phyloP scores from a whole-genome alignment of 2,888 invertebrate genomes.

The Lasioglossum pauxillum region DNA sequence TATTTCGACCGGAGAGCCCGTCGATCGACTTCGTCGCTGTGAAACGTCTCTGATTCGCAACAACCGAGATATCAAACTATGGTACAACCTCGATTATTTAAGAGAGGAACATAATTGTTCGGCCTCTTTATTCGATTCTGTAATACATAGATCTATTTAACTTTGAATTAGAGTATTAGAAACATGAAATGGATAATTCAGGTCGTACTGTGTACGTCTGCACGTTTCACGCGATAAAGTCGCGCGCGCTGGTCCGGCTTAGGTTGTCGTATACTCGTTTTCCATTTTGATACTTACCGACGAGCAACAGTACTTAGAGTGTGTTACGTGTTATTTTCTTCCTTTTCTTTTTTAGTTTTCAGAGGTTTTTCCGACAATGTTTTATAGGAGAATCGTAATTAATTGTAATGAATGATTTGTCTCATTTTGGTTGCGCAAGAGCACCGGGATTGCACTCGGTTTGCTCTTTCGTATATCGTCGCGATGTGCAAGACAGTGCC shows the following conservation, averaged over 20 bases:
- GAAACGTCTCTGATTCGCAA: background rate
- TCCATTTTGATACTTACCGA: conserved; percentile 53
- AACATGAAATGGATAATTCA: background rate
- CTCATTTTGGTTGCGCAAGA: background rate
- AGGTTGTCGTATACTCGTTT: conserved; percentile 24
- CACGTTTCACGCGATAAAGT: background rate
- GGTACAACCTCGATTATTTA: background rate
- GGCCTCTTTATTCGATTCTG: background rate
- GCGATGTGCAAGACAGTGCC: conserved; percentile 55
- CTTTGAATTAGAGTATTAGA: background rate
- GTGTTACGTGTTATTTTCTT: conserved; percentile 29
- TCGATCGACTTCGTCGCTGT: background rate
- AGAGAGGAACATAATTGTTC: background rate
- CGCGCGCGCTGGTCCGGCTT: background rate
- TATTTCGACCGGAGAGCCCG: background rate
- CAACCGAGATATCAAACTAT: background rate
- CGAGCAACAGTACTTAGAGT: conserved; percentile 67
- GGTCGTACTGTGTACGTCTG: background rate
- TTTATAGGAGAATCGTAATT: conserved; percentile 6
- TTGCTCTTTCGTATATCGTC: background rate
- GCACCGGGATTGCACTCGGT: background rate
- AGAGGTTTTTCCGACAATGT: conserved; percentile 18
- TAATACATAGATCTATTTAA: background rate
- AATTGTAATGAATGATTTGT: background rate
- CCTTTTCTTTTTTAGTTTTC: conserved; percentile 8